Base-by-base conservation (phyloP, 2,113 vertebrate species). In the Thryonomys swinderianus region DNA sequence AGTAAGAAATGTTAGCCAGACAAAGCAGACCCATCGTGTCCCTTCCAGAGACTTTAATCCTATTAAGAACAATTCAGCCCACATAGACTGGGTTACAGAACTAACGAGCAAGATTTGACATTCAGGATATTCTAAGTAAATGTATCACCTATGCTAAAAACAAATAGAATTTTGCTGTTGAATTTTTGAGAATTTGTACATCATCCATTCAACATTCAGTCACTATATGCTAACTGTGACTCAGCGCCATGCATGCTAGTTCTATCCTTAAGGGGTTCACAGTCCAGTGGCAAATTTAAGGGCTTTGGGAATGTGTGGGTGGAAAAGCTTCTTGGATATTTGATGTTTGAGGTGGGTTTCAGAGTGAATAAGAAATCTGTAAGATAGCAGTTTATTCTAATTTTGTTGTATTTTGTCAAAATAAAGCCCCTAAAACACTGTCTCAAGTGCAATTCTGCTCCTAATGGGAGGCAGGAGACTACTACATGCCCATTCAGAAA, bases 31-130 rank as follows among this genome's bases (percentile, higher is more conserved):
- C 95, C 88, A 66, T 90, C 74, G 93, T 82, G 51, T 88, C 71
- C 84, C 71, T 13, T 85, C 85, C 71, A n/a, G 64, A 90, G 82
- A 90, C 91, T 51, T 45, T 96, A 95, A 96, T 94, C 96, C 6
- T 40, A 91, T 94, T 94, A 97, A 96, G 83, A 84, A 81, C 83
- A 95, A 89, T 94, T 96, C 80, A 51, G 64, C 80, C 76, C 74
- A 62, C 93, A 79, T 1, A 91, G 93, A 88, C 91, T 81, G n/a
- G 83, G 93, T 94, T 96, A 88, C 21, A 59, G 82, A 89, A 94
- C 42, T 64, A 82, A 86, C 76, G 94, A 84, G 80, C n/a, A 45
- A 91, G 83, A 94, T 89, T 79, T 82, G 76, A 94, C 83, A 94
- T 95, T 93, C 85, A 96, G 62, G 69, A 93, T 94, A 84, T 21